Base-by-base conservation (phyloP, 2,797 vertebrate species). In the Chelidonichthys spinosus region DNA sequence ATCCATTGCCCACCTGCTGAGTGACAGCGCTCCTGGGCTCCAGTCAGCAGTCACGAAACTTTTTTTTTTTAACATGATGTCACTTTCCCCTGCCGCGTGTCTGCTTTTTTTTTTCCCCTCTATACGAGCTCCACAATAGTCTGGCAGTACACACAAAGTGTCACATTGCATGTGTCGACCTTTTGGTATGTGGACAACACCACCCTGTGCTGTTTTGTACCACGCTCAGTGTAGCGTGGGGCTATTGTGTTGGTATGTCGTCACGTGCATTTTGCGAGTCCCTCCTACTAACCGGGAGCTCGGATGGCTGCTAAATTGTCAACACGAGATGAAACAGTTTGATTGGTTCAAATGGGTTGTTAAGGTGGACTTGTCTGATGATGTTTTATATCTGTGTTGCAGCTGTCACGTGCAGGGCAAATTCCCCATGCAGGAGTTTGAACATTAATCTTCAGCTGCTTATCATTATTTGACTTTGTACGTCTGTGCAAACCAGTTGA, bases 1-100 rank as follows among this genome's bases (percentile, higher is more conserved):
- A 40, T 37, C 70, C 35, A 64, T 49, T 69, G 71, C 42, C 54
- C 81, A 76, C 80, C 74, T 68, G 78, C 85, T 76, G 85, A 60
- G 39, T 69, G 78, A 50, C 76, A 25, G 55, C 4, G 25, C 33
- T 62, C 25, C n/a, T 43, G n/a, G 46, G 15, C 55, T 64, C 15
- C 39, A 1, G 44, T 49, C 59, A 58, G 18, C 37, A 39, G 25
- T 42, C 60, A 7, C 37, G 2, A 37, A 14, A 11, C 36, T 66
- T 11, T 44, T 77, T 50, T 11, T 43, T 81, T 43, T 50, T 25
- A 25, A 14, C 67, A 44, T 25, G n/a, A 52, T 54, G 58, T 71
- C 71, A 54, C 53, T 25, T 25, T 25, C 25, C 25, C 25, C 25
- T 25, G 25, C 25, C 25, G 25, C 25, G 25, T 25, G 25, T 25